phyloP scores from a whole-genome alignment of 2,888 invertebrate species.

The Ophion costatus region DNA sequence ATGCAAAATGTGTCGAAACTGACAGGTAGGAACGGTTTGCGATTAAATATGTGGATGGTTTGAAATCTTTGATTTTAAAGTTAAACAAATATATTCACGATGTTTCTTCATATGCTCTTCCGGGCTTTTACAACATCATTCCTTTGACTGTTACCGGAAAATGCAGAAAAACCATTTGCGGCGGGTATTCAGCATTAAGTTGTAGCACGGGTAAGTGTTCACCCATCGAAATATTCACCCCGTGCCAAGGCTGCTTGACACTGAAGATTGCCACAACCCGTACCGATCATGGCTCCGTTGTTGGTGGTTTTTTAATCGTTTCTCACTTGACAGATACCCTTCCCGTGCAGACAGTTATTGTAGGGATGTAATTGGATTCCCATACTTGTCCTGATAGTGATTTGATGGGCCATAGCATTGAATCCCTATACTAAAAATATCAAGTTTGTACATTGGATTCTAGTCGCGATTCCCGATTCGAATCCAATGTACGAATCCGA shows the following conservation, averaged over 20 bases:
- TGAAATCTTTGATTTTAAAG: not conserved
- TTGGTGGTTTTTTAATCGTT: not conserved
- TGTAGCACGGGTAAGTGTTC: not conserved
- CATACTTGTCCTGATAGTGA: too few species aligned
- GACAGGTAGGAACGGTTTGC: not conserved
- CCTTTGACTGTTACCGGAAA: not conserved
- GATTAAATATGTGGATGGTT: not conserved
- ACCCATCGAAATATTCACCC: not conserved
- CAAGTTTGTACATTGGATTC: too few species aligned
- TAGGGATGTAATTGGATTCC: too few species aligned
- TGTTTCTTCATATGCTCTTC: not conserved
- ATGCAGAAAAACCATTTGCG: too few species aligned
- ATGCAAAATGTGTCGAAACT: not conserved
- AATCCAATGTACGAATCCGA: too few species aligned
- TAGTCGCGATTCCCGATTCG: too few species aligned
- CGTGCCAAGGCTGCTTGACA: not conserved
- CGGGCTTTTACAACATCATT: not conserved
- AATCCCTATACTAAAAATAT: too few species aligned
- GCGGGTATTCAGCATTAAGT: too few species aligned
- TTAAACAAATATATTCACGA: not conserved
- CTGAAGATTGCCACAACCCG: not conserved
- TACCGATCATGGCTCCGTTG: not conserved
- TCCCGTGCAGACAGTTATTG: too few species aligned
- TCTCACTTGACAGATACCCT: not conserved
- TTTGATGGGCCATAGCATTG: too few species aligned